Evolutionary conservation across 2,113 vertebrate genomes (phyloP).

Genomic region (Rousettus leschenaultii): DNA sequence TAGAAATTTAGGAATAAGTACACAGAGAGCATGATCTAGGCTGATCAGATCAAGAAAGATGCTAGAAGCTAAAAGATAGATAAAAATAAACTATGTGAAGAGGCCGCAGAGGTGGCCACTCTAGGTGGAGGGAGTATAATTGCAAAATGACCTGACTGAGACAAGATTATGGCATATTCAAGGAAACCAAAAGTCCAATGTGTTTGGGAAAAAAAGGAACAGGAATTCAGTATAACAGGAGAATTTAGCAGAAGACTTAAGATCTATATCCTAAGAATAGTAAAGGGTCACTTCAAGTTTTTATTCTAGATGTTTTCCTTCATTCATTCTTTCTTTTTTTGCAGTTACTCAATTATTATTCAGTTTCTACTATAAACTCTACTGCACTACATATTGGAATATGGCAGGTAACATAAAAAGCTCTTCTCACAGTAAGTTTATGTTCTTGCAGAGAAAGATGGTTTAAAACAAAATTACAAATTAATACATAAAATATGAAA

Average conservation of each 20-base stretch:
- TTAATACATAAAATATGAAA: not conserved
- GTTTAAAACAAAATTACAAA: not conserved
- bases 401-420: not conserved
- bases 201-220: not conserved
- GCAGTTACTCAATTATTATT: not conserved
- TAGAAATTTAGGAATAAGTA: not conserved
- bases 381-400: not conserved
- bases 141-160: not conserved
- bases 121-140: not conserved
- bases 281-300: not conserved
- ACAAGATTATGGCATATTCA: not conserved
- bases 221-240: not conserved
- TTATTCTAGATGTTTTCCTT: not conserved
- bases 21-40: not conserved
- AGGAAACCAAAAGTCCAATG: not conserved
- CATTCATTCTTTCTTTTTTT: not conserved
- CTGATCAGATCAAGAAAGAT: not conserved
- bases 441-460: not conserved
- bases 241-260: not conserved
- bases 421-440: not conserved
- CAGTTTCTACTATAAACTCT: not conserved
- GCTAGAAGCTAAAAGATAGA: not conserved
- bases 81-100: not conserved
- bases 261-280: not conserved
- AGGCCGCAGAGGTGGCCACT: fast-evolving